Conservation (phyloP, 2,888 invertebrate genomes). For the Pseudococcus longispinus region DNA sequence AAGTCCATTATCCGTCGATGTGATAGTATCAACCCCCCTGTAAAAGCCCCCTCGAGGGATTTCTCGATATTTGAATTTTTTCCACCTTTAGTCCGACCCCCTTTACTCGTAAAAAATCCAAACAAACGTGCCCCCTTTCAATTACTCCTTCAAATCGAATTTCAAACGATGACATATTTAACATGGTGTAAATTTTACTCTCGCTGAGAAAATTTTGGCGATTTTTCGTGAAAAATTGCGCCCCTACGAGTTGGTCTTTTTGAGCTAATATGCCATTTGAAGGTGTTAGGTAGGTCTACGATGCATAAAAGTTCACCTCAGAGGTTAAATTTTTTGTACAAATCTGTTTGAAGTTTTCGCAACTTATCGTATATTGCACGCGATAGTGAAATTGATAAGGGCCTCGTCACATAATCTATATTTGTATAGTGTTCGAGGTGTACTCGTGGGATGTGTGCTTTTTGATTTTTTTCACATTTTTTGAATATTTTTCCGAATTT, state of each 20-base stretch:
- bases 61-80: not conserved
- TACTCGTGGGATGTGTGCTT: not conserved
- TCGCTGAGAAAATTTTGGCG: not conserved
- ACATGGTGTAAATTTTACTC: not conserved
- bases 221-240: not conserved
- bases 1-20: not conserved
- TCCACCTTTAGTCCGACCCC: not conserved
- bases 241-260: not conserved
- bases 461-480: not conserved
- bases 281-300: not conserved
- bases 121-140: not conserved
- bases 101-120: not conserved
- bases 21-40: not conserved
- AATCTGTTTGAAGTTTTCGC: not conserved
- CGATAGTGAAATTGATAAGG: not conserved
- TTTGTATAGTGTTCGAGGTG: not conserved
- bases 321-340: not conserved
- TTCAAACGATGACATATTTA: not conserved
- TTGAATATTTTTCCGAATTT: not conserved
- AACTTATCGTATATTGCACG: not conserved
- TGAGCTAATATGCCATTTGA: not conserved
- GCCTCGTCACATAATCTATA: not conserved
- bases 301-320: not conserved
- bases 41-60: not conserved
- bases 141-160: not conserved